Evolutionary conservation across 2,113 vertebrate species (phyloP), one percentile per base, ranked within the genome.

Genomic region (Malurus alboscapulatus): DNA sequence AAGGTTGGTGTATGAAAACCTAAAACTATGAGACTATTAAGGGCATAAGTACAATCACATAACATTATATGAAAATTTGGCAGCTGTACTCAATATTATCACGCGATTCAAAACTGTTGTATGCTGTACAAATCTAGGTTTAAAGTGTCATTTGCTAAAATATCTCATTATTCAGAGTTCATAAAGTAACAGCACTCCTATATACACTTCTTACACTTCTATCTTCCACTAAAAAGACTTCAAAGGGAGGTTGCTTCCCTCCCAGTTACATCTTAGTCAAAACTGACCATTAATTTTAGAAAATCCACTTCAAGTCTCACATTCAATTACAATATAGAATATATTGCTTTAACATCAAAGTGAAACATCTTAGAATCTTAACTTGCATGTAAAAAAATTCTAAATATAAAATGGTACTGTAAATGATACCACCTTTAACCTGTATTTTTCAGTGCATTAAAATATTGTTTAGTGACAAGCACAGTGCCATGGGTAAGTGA

Each of bases 121-220:
- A 95, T 83, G 92, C 93, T 92, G 79, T 96, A 95, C 77, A 95
- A 92, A 93, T 95, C 77, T 96, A 95, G 73, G 84, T 92, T 96
- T 97, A 94, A 96, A 96, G 92, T 97, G 94, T 96, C 95, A 87
- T 94, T 96, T 96, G 92, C 86, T 91, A 97, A 98, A 97, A 97
- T 93, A 91, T 92, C 92, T 97, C 87, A 88, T 96, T 91, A 96
- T 87, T 95, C 54, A 89, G 77, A 96, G 83, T 94, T 96, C 95
- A 94, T 92, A 96, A 95, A 97, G 92, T 95, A 95, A 96, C 96
- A 97, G 94, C 96, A 95, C 55, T 95, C 72, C 87, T 96, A 89
- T 93, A 81, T 95, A 96, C 78, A 96, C 50, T 78, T 76, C 87
- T 93, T 68, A 91, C 51, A 69, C 71, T 75, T 96, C 93, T 93